Evolutionary conservation across 2,113 vertebrate genomes (phyloP), one percentile per base, ranked within the genome.

Genomic region (Sylvia atricapilla): DNA sequence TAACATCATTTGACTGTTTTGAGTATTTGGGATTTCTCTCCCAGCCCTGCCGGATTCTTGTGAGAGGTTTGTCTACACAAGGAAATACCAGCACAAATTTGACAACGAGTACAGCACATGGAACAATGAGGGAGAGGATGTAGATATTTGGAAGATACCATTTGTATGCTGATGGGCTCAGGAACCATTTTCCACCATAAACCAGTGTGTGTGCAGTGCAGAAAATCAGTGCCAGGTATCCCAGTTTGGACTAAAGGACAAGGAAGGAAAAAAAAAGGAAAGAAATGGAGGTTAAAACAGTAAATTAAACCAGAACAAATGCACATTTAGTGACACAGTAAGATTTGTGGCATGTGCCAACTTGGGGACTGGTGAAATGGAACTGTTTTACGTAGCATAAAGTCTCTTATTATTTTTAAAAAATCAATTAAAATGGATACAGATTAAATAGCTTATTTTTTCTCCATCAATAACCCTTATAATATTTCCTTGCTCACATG

Each of bases 31-130:
- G 70, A 13, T 96, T 97, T 85, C 98, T 98, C 95, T 99, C 99
- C 99, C 98, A 99, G 52, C 99, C 99, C 85, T 99, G 99, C 17
- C 98, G 98, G 80, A 99, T 99, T 64, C 72, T 96, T 2, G 92
- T 98, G 53, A 99, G 96, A 14, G 87, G 97, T 59, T 91, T 98
- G 94, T 99, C 98, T 69, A 99, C 46, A 39, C 99, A 99, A 1
- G 99, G 98, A 31, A 98, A 79, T 89, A 99, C 78, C 33, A 99
- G 97, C 77, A 99, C 87, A 30, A 98, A 93, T 96, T 99, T 99
- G 50, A 98, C 90, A 59, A 98, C 93, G 70, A 99, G 91, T 47
- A 99, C 98, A 15, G 97, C 87, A 24, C 98, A 99, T 0, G 99
- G 99, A 81, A 99, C 43, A 53, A 99, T 95, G 76, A 99, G 98